Evolutionary conservation across 2,113 vertebrate genomes (phyloP).

Genomic region (Nematolebias whitei): DNA sequence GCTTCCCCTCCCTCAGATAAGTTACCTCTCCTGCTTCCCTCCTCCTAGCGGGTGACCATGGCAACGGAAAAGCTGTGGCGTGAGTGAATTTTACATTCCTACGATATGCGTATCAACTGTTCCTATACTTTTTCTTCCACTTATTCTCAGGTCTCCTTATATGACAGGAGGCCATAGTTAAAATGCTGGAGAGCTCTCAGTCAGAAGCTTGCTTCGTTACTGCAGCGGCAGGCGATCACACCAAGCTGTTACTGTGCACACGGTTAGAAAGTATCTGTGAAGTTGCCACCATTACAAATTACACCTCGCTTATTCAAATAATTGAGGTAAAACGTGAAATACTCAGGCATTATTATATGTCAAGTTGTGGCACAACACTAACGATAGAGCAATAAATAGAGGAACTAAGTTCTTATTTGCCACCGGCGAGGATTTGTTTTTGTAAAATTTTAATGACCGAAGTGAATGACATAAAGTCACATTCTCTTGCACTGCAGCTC

Average conservation of each 20-base stretch:
- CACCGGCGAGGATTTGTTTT: slow-evolving; percentile 28
- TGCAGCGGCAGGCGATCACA: slow-evolving; percentile 46
- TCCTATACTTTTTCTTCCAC: slow-evolving; percentile 52
- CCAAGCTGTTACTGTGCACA: slow-evolving; percentile 27
- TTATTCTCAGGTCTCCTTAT: slow-evolving; percentile 47
- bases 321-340: slow-evolving; percentile 23
- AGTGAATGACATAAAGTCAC: slow-evolving; percentile 4
- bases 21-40: slow-evolving; percentile 68
- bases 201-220: slow-evolving; percentile 50
- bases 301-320: slow-evolving; percentile 33
- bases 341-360: slow-evolving; percentile 35
- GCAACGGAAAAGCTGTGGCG: slow-evolving; percentile 47
- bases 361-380: slow-evolving; percentile 27
- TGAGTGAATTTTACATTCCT: slow-evolving; percentile 56
- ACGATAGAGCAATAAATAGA: slow-evolving; percentile 34
- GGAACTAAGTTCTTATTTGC: slow-evolving; percentile 8
- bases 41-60: slow-evolving; percentile 71
- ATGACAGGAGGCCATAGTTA: slow-evolving; percentile 46
- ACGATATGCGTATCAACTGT: slow-evolving; percentile 42
- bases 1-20: slow-evolving; percentile 50
- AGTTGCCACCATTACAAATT: slow-evolving; percentile 36
- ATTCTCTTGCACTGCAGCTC: slow-evolving; percentile 17
- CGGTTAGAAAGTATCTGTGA: slow-evolving; percentile 33
- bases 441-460: slow-evolving; percentile 40
- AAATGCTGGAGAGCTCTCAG: slow-evolving; percentile 62